Conservation (phyloP, 2,113 vertebrate genomes). For the Oplegnathus fasciatus region DNA sequence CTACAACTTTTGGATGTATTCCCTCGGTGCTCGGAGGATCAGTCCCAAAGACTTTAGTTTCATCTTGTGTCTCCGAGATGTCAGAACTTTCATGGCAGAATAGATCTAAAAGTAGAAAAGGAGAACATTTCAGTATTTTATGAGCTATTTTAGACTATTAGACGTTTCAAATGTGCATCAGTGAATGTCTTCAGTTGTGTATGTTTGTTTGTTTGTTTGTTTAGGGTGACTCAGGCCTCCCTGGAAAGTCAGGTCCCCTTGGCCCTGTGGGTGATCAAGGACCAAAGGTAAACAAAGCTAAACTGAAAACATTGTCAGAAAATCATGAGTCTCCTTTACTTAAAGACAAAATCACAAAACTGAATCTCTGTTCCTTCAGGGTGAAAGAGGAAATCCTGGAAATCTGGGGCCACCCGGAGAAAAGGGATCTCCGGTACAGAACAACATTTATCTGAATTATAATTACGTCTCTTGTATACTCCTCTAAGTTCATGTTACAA, state of each 20-base stretch:
- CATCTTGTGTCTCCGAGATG: background rate
- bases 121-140: background rate
- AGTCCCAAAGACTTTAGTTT: background rate
- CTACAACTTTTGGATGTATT: background rate
- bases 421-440: conserved; percentile 55
- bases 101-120: background rate
- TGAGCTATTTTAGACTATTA: background rate
- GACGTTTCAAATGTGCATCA: background rate
- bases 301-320: background rate
- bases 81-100: background rate
- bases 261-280: conserved; percentile 62
- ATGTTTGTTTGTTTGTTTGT: conserved; percentile 2
- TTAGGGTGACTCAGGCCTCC: conserved; percentile 71
- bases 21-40: background rate
- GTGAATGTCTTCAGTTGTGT: background rate
- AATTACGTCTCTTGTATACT: background rate
- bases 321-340: background rate
- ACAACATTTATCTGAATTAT: background rate
- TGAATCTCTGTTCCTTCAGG: conserved; percentile 54
- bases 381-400: conserved; percentile 74
- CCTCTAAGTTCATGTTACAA: background rate
- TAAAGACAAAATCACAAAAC: background rate
- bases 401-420: conserved; percentile 67
- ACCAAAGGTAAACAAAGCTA: conserved; percentile 62
- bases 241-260: conserved; percentile 64